These are phyloP conservation scores for Chaetura pelagica DNA, from an alignment of 2,113 vertebrate species.

Conservation along the genomic window DNA sequence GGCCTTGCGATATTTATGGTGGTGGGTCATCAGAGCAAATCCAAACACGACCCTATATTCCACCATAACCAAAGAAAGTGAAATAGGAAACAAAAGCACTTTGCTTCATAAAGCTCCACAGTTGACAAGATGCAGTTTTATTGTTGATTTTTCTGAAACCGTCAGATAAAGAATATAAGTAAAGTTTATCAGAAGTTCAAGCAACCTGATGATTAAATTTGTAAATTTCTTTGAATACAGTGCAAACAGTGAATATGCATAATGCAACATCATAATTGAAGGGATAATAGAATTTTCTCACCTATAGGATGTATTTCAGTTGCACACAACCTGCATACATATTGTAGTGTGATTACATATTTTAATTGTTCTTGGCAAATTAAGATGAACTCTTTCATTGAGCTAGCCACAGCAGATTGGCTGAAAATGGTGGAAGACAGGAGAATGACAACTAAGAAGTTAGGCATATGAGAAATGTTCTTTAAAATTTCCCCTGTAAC, in stretches of 20 bases:
- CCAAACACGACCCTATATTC: background rate
- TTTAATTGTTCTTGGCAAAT: conserved; percentile 55
- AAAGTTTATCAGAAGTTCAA: background rate
- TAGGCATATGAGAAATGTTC: background rate
- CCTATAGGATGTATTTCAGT: background rate
- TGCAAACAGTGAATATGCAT: background rate
- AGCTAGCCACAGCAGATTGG: background rate
- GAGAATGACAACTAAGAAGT: conserved; percentile 31
- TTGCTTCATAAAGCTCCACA: background rate
- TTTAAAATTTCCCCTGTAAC: background rate
- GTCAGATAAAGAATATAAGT: background rate
- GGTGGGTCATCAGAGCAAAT: background rate
- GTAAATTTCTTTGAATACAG: background rate
- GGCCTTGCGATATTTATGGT: background rate
- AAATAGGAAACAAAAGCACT: background rate
- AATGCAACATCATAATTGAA: background rate
- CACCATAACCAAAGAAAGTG: background rate
- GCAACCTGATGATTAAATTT: background rate
- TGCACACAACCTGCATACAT: background rate
- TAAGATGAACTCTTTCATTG: background rate
- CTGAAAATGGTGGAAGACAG: conserved; percentile 17
- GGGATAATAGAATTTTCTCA: background rate
- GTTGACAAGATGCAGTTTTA: background rate
- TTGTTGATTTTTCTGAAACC: background rate
- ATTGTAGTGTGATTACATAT: conserved; percentile 4